phyloP scores from a whole-genome alignment of 2,888 invertebrate species.

The Arge pagana region DNA sequence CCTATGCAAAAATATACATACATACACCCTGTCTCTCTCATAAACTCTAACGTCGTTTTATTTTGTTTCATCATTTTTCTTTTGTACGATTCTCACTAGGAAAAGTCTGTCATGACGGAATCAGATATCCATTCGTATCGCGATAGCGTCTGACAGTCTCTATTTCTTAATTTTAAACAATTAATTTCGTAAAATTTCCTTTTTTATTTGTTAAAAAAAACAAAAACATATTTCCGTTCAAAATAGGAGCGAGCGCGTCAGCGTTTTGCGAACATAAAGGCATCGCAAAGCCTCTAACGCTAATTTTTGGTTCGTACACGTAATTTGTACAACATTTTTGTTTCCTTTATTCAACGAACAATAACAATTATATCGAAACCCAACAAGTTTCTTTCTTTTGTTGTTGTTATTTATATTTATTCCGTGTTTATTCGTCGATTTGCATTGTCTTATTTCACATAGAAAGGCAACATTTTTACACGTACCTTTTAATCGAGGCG shows the following conservation, averaged over 20 bases:
- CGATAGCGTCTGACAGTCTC: neutral
- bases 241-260: too few relatives aligned
- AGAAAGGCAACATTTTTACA: slow-evolving; percentile 16
- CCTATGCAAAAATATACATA: slow-evolving; percentile 17
- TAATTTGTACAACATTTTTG: neutral
- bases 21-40: slow-evolving; percentile 16
- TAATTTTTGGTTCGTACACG: too few relatives aligned
- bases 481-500: slow-evolving; percentile 7
- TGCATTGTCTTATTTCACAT: neutral
- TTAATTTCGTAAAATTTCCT: slow-evolving; percentile 14
- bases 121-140: too few relatives aligned
- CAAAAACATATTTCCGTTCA: too few relatives aligned
- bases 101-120: slow-evolving; percentile 5
- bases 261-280: neutral
- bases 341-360: slow-evolving; percentile 5
- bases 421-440: neutral
- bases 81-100: slow-evolving; percentile 22
- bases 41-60: slow-evolving; percentile 9
- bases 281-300: slow-evolving; percentile 6
- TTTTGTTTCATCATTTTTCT: neutral
- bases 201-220: neutral
- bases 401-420: neutral
- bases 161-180: slow-evolving; percentile 8
- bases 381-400: slow-evolving; percentile 1
- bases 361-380: slow-evolving; percentile 16